A percentile compares a stretch with the other conserved stretches of the same genome.
phyloP scores from a whole-genome alignment of 1,140 invertebrate genomes.

The Laodelphax striatellus region DNA sequence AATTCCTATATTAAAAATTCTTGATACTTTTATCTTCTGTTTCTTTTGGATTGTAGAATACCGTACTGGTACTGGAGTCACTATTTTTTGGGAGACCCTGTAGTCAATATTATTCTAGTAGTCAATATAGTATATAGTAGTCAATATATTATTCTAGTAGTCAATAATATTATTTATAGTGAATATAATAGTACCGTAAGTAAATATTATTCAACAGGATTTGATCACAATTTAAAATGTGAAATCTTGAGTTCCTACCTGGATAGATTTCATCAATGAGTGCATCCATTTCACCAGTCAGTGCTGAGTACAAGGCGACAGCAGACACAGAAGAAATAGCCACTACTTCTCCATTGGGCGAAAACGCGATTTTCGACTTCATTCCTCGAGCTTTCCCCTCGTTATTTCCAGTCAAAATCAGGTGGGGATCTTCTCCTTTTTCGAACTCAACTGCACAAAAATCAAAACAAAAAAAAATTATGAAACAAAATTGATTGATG shows the following conservation, averaged over 20 bases:
- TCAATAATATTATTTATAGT: too few species aligned
- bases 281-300: constrained; percentile 34
- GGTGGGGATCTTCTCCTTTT: constrained; percentile 62
- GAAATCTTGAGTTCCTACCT: constrained; percentile 32
- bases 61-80: too few species aligned
- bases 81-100: too few species aligned
- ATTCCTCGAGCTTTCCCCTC: constrained; percentile 37
- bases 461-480: constrained; percentile 1
- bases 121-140: too few species aligned
- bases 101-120: too few species aligned
- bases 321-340: constrained; percentile 49
- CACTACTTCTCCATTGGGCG: constrained; percentile 63
- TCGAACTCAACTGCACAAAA: constrained; percentile 58
- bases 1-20: too few species aligned
- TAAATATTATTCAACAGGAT: too few species aligned
- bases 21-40: too few species aligned
- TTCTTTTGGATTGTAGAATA: too few species aligned
- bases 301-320: constrained; percentile 57
- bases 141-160: too few species aligned
- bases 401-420: constrained; percentile 50
- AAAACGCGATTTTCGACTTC: constrained; percentile 45
- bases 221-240: too few species aligned
- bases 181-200: too few species aligned
- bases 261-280: constrained; percentile 40
- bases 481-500: background rate